phyloP scores from a whole-genome alignment of 2,797 vertebrate species.

The Lacerta agilis region DNA sequence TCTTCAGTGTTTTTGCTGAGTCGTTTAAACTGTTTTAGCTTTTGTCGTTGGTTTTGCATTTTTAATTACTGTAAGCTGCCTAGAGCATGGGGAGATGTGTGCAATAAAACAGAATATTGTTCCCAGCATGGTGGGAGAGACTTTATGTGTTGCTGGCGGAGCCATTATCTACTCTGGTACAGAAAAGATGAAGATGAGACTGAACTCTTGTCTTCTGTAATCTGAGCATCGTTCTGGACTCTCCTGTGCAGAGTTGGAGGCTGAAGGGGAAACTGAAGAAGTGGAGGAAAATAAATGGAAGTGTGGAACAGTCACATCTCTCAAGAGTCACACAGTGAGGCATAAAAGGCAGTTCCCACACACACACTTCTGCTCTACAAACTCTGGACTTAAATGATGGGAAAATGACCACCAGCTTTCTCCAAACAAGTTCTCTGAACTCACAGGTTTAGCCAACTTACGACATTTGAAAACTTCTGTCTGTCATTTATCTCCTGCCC shows the following conservation, averaged over 20 bases:
- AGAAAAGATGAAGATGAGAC: neutral
- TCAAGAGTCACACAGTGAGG: neutral
- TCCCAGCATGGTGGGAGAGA: neutral
- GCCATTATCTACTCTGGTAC: neutral
- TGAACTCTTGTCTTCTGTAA: neutral
- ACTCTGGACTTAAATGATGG: too few species aligned
- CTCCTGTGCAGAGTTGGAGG: neutral
- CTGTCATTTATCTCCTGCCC: too few species aligned
- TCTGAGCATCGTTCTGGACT: neutral
- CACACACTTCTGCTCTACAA: too few species aligned
- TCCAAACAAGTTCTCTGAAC: too few species aligned
- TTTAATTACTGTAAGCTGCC: neutral
- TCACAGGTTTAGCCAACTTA: too few species aligned
- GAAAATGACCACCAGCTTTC: too few species aligned
- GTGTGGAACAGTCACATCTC: neutral
- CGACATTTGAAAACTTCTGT: too few species aligned
- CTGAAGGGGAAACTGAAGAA: neutral
- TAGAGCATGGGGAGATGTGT: neutral
- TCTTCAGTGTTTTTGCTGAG: neutral
- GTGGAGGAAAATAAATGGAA: neutral
- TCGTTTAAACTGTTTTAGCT: neutral
- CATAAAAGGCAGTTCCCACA: neutral
- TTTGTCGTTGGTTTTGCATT: neutral
- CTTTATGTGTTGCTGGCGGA: neutral
- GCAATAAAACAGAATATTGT: conserved; percentile 1